phyloP scores from a whole-genome alignment of 2,113 vertebrate species.

The Takifugu bimaculatus region DNA sequence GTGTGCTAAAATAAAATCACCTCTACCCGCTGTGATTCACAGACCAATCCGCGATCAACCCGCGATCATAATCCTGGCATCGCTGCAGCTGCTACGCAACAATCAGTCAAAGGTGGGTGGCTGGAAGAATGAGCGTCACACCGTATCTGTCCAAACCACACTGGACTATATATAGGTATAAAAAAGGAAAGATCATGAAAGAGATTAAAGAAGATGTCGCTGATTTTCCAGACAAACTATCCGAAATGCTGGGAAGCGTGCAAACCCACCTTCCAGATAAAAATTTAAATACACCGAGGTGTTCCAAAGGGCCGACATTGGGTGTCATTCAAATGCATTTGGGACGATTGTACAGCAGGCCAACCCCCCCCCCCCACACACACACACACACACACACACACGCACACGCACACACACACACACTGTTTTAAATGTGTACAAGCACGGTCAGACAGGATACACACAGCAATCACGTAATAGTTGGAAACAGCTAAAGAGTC shows the following conservation, averaged over 20 bases:
- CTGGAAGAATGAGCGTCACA: conserved; percentile 17
- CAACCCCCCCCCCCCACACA: conserved; percentile 18
- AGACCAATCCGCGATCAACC: conserved; percentile 44
- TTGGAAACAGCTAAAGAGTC: conserved; percentile 25
- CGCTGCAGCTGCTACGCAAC: conserved; percentile 19
- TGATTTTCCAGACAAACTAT: conserved; percentile 38
- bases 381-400: no score
- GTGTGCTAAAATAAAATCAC: conserved; percentile 40
- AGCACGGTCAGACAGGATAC: conserved; percentile 9
- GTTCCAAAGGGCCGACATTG: conserved; percentile 57
- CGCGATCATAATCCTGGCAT: conserved; percentile 44
- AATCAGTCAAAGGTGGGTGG: conserved; percentile 19
- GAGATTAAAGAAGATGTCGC: background rate
- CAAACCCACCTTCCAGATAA: conserved; percentile 39
- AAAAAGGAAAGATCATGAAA: conserved; percentile 23
- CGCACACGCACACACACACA: no score
- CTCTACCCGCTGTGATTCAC: conserved; percentile 49
- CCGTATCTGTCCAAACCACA: conserved; percentile 23
- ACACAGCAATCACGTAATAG: conserved; percentile 33
- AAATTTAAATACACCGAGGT: conserved; percentile 41
- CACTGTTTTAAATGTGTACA: conserved; percentile 4
- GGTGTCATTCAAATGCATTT: conserved; percentile 58
- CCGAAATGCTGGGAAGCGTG: conserved; percentile 47
- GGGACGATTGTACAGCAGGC: conserved; percentile 43
- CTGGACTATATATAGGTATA: conserved; percentile 4